Evolutionary conservation across 2,888 invertebrate genomes (phyloP).

Genomic region (Chydorus sphaericus): DNA sequence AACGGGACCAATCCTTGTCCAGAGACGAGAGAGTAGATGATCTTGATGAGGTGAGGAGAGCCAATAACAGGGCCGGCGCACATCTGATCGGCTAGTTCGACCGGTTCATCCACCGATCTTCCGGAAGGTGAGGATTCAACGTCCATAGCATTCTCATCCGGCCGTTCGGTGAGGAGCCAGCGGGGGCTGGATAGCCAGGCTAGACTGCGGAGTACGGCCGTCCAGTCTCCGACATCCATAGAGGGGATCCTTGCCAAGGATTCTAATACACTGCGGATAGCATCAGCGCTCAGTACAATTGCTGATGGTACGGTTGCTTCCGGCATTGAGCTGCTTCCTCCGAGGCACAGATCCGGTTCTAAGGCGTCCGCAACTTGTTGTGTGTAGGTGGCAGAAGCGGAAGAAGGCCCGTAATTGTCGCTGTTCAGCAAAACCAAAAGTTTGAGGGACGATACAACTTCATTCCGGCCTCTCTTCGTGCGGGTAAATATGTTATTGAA

Average conservation of each 20-base stretch:
- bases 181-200: conserved; percentile 11
- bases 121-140: not conserved
- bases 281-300: conserved; percentile 46
- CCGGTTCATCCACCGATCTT: no score
- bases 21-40: conserved; percentile 7
- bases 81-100: conserved; percentile 8
- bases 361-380: no score
- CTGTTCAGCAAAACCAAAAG: conserved; percentile 72
- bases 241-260: conserved; percentile 35
- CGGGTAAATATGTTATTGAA: conserved; percentile 1
- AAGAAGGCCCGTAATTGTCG: conserved; percentile 29
- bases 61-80: conserved; percentile 10
- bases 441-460: conserved; percentile 47
- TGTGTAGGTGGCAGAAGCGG: not conserved
- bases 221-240: conserved; percentile 13
- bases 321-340: conserved; percentile 17
- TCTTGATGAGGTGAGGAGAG: not conserved
- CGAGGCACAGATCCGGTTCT: no score
- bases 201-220: conserved; percentile 4
- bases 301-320: conserved; percentile 38
- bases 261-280: conserved; percentile 47
- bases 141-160: not conserved
- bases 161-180: not conserved
- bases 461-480: not conserved
- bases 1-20: conserved; percentile 9